phyloP scores from a whole-genome alignment of 2,113 vertebrate species.

The Dasyprocta punctata region DNA sequence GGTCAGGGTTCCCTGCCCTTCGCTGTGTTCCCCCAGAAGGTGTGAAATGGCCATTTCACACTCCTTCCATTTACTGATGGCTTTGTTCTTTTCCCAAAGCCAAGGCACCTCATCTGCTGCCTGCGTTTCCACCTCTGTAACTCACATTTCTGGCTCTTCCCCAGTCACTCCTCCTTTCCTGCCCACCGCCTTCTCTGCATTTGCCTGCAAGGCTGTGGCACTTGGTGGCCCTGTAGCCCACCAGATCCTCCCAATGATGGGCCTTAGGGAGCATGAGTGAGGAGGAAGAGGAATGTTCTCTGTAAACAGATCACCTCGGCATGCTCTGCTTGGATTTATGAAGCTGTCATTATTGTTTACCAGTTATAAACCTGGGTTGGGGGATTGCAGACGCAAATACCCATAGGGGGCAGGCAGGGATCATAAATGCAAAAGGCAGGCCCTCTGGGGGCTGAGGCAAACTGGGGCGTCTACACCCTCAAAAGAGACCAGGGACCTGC shows the following conservation, averaged over 20 bases:
- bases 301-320: not conserved
- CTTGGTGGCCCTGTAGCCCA: not conserved
- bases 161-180: accelerated
- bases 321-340: not conserved
- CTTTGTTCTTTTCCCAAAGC: not conserved
- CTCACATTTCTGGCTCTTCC: accelerated
- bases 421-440: not conserved
- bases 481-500: accelerated
- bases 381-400: not conserved
- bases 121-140: accelerated
- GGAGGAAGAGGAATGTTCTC: not conserved
- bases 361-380: not conserved
- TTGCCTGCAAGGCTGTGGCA: not conserved
- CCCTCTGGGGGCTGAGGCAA: not conserved
- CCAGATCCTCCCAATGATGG: accelerated
- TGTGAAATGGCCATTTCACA: not conserved
- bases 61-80: not conserved
- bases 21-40: not conserved
- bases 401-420: not conserved
- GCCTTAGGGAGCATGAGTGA: accelerated
- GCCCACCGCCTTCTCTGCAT: not conserved
- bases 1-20: not conserved
- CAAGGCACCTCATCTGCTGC: accelerated
- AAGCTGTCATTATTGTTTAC: not conserved
- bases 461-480: not conserved